Evolutionary conservation across 1,140 invertebrate genomes (phyloP), one percentile per base, ranked within the genome.

Genomic region (Drosophila arizonae): DNA sequence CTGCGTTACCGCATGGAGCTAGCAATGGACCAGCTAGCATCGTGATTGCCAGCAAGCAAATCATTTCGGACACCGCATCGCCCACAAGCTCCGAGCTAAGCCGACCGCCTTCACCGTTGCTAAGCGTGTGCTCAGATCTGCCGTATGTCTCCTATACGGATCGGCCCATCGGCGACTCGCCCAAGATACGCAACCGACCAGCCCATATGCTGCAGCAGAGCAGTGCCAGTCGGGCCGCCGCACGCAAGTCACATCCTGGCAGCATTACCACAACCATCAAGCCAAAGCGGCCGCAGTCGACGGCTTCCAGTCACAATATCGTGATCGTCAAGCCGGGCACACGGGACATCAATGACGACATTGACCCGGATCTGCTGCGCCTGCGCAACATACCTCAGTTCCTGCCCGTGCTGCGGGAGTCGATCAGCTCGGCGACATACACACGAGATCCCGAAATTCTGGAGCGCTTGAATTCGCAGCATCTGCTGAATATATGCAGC

Each of bases 101-200:
- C 55, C 68, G 90, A 0, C 96, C 95, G 61, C 95, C 94, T 1
- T 96, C 96, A 15, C 97, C 97, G 1, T 95, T 96, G 4, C 95
- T 96, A 0, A 97, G 96, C 81, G 95, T 98, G 33, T 97, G 97
- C 90, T 95, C 96, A 0, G 97, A 99, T 91, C 93, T 98, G 65
- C 97, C 98, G 0, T 99, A 98, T 87, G 97, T 98, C 82, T 98
- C 97, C 1, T 98, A 98, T 76, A 98, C 97, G 0, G 98, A 98
- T 90, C 93, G 96, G 72, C 97, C 97, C 6, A 98, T 98, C 72
- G 97, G 96, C 77, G 95, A 97, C 92, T 97, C 96, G 6, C 95
- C 96, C 26, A 96, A 97, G 90, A 93, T 95, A 73, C 94, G 94
- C 9, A 94, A 94, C 33, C 95, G 95, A 90, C 82, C 74, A 1